phyloP scores from a whole-genome alignment of 2,797 vertebrate species.

The Spinibarbus caldwelli region DNA sequence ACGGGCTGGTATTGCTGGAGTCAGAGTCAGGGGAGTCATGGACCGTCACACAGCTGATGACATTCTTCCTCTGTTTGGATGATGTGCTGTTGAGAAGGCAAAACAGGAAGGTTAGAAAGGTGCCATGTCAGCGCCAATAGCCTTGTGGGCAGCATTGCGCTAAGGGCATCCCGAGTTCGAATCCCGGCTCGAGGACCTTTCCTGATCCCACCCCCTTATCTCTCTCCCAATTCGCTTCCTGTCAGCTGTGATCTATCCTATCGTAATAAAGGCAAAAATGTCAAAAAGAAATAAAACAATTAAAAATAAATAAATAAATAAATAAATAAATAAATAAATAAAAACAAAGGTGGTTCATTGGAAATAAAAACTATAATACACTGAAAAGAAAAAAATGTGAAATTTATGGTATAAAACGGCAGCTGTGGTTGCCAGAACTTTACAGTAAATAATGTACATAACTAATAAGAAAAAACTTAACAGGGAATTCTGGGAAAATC shows the following conservation, averaged over 20 bases:
- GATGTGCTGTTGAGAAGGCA: slow-evolving; percentile 78
- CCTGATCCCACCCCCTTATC: background rate
- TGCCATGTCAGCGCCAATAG: background rate
- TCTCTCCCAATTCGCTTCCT: background rate
- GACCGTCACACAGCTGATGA: slow-evolving; percentile 99
- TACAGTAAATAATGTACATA: background rate
- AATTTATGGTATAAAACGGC: background rate
- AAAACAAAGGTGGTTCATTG: background rate
- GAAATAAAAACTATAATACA: background rate
- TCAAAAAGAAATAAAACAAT: too few species aligned
- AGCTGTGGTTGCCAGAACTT: background rate
- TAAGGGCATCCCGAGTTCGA: background rate
- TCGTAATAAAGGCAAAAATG: too few species aligned
- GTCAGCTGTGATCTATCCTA: background rate
- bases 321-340: too few species aligned
- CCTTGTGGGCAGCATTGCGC: background rate
- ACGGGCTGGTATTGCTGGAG: slow-evolving; percentile 95
- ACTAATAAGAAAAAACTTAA: background rate
- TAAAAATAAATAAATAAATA: too few species aligned
- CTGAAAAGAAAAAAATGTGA: background rate
- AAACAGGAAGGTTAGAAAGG: background rate
- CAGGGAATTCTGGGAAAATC: background rate
- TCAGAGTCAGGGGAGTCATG: slow-evolving; percentile 96
- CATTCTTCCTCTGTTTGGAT: slow-evolving; percentile 97
- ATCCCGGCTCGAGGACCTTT: background rate